Conservation (phyloP, 1,140 invertebrate genomes). For the Neomicropteryx cornuta region DNA sequence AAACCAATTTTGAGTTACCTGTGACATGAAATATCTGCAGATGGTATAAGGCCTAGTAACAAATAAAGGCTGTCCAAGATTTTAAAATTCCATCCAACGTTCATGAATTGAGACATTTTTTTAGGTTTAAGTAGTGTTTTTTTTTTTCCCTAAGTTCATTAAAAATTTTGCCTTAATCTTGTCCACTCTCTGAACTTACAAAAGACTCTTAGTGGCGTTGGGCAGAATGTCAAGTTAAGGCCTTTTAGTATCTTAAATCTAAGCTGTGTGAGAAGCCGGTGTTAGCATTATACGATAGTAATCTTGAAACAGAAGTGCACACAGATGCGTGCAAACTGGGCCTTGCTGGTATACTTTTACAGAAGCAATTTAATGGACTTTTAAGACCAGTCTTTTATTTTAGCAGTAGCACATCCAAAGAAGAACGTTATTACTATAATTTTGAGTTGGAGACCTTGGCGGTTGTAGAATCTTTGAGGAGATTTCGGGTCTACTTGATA, state of each 20-base stretch:
- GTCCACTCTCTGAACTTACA: slow-evolving; percentile 20
- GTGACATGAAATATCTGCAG: slow-evolving; percentile 10
- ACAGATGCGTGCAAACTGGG: neutral
- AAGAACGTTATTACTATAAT: slow-evolving; percentile 23
- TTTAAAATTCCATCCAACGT: slow-evolving; percentile 9
- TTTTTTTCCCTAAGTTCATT: slow-evolving; percentile 22
- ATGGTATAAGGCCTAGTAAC: slow-evolving; percentile 12
- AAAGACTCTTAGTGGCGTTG: slow-evolving; percentile 20
- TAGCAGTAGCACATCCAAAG: too few species aligned
- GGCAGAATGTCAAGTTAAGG: slow-evolving; percentile 17
- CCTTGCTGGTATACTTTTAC: slow-evolving; percentile 16
- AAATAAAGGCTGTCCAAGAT: slow-evolving; percentile 15
- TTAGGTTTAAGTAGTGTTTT: slow-evolving; percentile 17
- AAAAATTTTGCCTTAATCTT: slow-evolving; percentile 20
- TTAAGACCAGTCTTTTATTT: too few species aligned
- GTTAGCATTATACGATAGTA: slow-evolving; percentile 15
- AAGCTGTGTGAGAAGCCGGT: slow-evolving; percentile 10
- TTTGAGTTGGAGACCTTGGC: slow-evolving; percentile 29
- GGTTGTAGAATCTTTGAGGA: slow-evolving; percentile 25
- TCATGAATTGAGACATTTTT: slow-evolving; percentile 19
- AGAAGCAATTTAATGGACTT: too few species aligned
- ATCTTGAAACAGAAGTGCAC: slow-evolving; percentile 13
- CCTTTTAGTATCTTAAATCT: slow-evolving; percentile 12
- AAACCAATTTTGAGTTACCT: slow-evolving; percentile 9
- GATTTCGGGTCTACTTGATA: slow-evolving; percentile 27